These are phyloP conservation scores for Pocillopora meandrina DNA, from an alignment of 92 coral and sea anemone species.

Conservation along the genomic window DNA sequence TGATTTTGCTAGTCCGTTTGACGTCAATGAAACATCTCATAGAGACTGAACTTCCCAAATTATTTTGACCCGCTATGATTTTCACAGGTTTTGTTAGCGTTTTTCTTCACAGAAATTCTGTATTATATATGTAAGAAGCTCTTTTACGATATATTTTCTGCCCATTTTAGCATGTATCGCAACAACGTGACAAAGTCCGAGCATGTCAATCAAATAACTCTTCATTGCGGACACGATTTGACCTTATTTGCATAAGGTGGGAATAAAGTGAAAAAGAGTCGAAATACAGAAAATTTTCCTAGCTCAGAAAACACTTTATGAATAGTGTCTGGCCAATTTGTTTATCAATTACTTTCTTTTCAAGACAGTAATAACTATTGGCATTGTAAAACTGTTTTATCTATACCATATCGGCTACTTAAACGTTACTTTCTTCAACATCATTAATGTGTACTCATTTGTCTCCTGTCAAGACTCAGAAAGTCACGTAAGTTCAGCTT, in stretches of 20 bases:
- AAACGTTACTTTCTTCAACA: neutral
- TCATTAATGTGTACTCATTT: constrained; percentile 1
- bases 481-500: neutral
- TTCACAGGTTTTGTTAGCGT: neutral
- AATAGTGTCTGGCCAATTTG: neutral
- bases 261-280: neutral
- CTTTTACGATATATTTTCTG: neutral
- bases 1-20: neutral
- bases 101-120: neutral
- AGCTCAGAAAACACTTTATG: neutral
- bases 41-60: neutral
- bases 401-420: neutral
- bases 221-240: constrained; percentile 1
- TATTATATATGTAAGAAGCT: neutral
- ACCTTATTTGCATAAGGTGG: neutral
- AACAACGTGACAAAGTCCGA: neutral
- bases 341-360: neutral
- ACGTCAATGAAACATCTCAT: neutral
- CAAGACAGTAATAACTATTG: neutral
- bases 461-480: neutral
- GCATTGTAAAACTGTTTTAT: neutral
- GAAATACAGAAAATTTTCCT: neutral
- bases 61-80: neutral
- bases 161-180: neutral
- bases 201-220: constrained; percentile 8